These are phyloP conservation scores for Cyclophora albipunctata DNA, from an alignment of 2,888 invertebrate genomes.

Conservation along the genomic window DNA sequence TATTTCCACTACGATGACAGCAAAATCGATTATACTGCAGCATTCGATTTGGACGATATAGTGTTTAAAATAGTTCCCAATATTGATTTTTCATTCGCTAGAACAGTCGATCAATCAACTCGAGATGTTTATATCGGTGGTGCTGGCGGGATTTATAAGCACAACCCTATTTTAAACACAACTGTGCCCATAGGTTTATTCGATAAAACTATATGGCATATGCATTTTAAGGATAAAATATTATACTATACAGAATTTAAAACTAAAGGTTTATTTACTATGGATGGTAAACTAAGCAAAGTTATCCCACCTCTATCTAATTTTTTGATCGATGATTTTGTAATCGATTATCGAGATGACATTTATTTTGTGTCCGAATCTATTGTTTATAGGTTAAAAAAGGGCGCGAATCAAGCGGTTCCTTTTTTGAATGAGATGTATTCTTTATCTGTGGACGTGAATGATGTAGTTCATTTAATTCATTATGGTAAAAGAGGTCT, in stretches of 20 bases:
- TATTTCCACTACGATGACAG: conserved; percentile 46
- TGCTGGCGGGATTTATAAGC: conserved; percentile 40
- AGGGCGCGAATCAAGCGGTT: conserved; percentile 30
- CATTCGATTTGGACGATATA: conserved; percentile 42
- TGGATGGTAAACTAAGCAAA: conserved; percentile 32
- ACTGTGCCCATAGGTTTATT: conserved; percentile 32
- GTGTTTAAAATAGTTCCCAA: conserved; percentile 33
- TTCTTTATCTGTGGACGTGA: conserved; percentile 40
- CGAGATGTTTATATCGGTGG: conserved; percentile 46
- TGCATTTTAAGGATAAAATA: conserved; percentile 44
- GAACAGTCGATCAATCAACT: conserved; percentile 41
- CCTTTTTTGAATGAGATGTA: conserved; percentile 42
- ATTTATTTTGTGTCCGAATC: conserved; percentile 47
- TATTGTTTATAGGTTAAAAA: conserved; percentile 37
- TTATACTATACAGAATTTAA: conserved; percentile 38
- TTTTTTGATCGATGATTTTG: conserved; percentile 49
- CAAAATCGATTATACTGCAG: conserved; percentile 37
- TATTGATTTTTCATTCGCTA: conserved; percentile 45
- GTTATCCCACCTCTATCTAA: conserved; percentile 31
- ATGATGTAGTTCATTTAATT: conserved; percentile 41
- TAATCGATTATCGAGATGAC: conserved; percentile 43
- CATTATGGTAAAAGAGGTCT: conserved; percentile 41
- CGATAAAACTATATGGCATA: conserved; percentile 48
- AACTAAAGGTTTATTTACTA: conserved; percentile 37
- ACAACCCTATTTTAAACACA: conserved; percentile 29